A percentile compares a stretch with the other conserved stretches of the same genome.
Evolutionary conservation across 2,888 invertebrate species (phyloP).

Genomic region (Pristionchus maxplancki): DNA sequence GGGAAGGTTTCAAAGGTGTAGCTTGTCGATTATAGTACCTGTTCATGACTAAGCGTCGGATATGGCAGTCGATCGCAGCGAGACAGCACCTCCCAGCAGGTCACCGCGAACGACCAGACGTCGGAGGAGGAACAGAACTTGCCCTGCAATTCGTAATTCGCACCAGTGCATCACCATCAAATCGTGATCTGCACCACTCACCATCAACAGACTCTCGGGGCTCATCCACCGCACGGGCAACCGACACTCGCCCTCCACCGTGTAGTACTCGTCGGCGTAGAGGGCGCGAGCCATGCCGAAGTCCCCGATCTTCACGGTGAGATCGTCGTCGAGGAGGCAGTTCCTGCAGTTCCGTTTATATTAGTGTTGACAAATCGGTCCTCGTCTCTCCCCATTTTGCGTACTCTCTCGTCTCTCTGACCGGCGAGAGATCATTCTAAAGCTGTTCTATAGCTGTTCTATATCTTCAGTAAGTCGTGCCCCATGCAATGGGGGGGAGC

Average conservation of each 20-base stretch:
- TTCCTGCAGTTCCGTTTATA: too few species aligned
- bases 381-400: too few species aligned
- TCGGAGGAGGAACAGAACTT: conserved; percentile 91
- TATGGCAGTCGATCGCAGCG: conserved; percentile 87
- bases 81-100: conserved; percentile 89
- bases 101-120: conserved; percentile 92
- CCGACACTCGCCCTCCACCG: conserved; percentile 29
- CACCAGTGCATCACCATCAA: not conserved
- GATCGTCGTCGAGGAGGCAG: conserved; percentile 51
- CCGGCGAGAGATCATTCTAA: too few species aligned
- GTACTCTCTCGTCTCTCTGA: too few species aligned
- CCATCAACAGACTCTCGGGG: conserved; percentile 68
- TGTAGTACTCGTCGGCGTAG: conserved; percentile 88
- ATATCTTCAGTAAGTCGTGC: too few species aligned
- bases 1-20: not conserved
- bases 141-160: conserved; percentile 82
- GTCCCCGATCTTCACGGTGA: conserved; percentile 82
- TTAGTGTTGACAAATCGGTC: too few species aligned
- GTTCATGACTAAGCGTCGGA: conserved; percentile 86
- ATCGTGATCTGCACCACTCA: conserved; percentile 29
- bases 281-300: conserved; percentile 89
- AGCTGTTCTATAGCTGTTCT: too few species aligned
- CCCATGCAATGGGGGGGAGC: too few species aligned
- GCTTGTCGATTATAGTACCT: conserved; percentile 80
- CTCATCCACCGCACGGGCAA: conserved; percentile 85